Percentiles rank a stretch among this genome's conserved stretches.
Conservation (phyloP, 2,113 vertebrate species). For the Hypomesus transpacificus region DNA sequence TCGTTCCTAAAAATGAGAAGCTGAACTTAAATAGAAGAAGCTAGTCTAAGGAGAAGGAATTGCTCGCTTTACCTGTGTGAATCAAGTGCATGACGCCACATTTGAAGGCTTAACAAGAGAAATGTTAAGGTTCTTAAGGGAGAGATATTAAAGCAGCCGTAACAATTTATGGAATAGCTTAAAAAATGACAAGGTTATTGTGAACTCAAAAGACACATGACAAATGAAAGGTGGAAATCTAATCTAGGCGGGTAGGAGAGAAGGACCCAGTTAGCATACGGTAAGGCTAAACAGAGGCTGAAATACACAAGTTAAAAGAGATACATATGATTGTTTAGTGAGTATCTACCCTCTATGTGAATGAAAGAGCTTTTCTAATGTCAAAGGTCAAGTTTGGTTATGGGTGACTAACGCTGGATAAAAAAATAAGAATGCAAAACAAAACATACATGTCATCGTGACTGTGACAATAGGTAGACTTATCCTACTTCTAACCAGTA, state of each 20-base stretch:
- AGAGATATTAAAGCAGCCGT: constrained; percentile 67
- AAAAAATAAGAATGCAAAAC: constrained; percentile 29
- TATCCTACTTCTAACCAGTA: constrained; percentile 18
- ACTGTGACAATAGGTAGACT: constrained; percentile 30
- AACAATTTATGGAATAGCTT: constrained; percentile 76
- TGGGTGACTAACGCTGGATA: constrained; percentile 5
- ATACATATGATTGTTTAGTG: constrained; percentile 67
- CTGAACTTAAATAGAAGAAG: constrained; percentile 70
- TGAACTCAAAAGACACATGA: constrained; percentile 55
- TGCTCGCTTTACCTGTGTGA: constrained; percentile 41
- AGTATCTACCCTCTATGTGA: constrained; percentile 76
- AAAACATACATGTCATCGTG: constrained; percentile 56
- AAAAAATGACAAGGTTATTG: constrained; percentile 69
- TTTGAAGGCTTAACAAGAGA: constrained; percentile 50
- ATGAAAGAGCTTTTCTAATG: constrained; percentile 58
- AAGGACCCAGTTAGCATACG: constrained; percentile 61
- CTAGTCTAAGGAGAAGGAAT: constrained; percentile 60
- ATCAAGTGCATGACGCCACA: constrained; percentile 64
- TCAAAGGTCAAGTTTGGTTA: constrained; percentile 6
- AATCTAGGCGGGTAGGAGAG: constrained; percentile 47
- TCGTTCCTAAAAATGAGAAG: constrained; percentile 64
- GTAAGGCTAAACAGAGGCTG: constrained; percentile 51
- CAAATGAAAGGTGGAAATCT: constrained; percentile 11
- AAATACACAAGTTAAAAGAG: constrained; percentile 57
- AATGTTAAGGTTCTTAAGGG: constrained; percentile 47